Evolutionary conservation across 92 coral and sea anemone genomes (phyloP).

Genomic region (Porites cylindrica): DNA sequence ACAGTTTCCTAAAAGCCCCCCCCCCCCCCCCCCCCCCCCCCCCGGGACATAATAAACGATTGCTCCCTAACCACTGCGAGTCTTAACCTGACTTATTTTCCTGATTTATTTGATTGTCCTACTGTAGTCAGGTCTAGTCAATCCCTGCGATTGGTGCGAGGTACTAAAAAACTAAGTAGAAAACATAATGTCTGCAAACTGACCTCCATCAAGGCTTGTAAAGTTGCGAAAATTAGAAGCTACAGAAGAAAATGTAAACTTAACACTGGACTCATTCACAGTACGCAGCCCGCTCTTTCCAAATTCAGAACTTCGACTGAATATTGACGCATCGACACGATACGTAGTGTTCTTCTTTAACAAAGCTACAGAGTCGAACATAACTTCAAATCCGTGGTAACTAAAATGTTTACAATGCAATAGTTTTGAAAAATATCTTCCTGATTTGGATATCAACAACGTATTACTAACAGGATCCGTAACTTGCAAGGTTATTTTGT

Average conservation of each 20-base stretch:
- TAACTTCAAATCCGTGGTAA: constrained; percentile 1
- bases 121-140: too few species aligned
- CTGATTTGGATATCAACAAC: background rate
- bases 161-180: background rate
- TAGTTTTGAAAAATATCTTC: background rate
- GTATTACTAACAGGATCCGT: background rate
- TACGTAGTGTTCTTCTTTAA: constrained; percentile 2
- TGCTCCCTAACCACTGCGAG: too few species aligned
- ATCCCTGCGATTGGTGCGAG: too few species aligned
- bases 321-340: background rate
- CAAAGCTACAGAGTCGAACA: background rate
- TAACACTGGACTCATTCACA: background rate
- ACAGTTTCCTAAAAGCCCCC: too few species aligned
- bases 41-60: too few species aligned
- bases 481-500: background rate
- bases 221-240: background rate
- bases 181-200: constrained; percentile 15
- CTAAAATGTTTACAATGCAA: background rate
- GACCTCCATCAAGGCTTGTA: background rate
- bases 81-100: too few species aligned
- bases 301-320: background rate
- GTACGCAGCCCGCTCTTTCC: background rate
- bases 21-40: too few species aligned
- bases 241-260: background rate
- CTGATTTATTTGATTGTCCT: too few species aligned